Percentiles rank a stretch among this genome's conserved stretches.
Evolutionary conservation across 2,888 invertebrate genomes (phyloP).

Genomic region (Hypomecis punctinalis): DNA sequence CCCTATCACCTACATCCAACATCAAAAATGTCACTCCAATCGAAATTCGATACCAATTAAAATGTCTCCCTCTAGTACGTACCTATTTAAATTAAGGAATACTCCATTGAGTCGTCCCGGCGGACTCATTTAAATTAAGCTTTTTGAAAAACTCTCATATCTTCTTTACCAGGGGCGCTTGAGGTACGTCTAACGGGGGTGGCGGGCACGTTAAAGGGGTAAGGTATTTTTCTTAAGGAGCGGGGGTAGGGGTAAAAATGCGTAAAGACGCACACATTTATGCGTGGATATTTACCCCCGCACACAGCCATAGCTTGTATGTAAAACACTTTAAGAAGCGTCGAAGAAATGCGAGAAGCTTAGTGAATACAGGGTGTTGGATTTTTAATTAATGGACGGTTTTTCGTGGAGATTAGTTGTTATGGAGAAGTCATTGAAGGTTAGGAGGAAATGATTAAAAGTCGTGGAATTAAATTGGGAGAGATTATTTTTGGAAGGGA

Average conservation of each 20-base stretch:
- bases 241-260: constrained; percentile 78
- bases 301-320: constrained; percentile 78
- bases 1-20: constrained; percentile 1
- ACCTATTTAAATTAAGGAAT: constrained; percentile 81
- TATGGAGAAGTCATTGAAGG: constrained; percentile 12
- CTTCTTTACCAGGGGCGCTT: constrained; percentile 81
- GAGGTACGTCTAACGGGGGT: constrained; percentile 77
- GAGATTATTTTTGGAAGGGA: too few species aligned
- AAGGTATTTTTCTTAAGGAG: constrained; percentile 74
- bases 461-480: constrained; percentile 9
- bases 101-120: constrained; percentile 79
- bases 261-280: constrained; percentile 80
- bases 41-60: constrained; percentile 84
- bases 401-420: constrained; percentile 23
- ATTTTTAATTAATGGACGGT: constrained; percentile 26
- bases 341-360: constrained; percentile 85
- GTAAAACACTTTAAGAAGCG: constrained; percentile 86
- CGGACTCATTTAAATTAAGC: constrained; percentile 84
- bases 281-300: constrained; percentile 81
- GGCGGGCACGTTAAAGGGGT: constrained; percentile 64
- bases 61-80: constrained; percentile 60
- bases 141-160: constrained; percentile 85
- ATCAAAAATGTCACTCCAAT: constrained; percentile 60
- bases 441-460: constrained; percentile 11
- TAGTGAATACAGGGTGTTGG: constrained; percentile 73